Conservation (phyloP, 2,113 vertebrate genomes). For the Etheostoma spectabile region DNA sequence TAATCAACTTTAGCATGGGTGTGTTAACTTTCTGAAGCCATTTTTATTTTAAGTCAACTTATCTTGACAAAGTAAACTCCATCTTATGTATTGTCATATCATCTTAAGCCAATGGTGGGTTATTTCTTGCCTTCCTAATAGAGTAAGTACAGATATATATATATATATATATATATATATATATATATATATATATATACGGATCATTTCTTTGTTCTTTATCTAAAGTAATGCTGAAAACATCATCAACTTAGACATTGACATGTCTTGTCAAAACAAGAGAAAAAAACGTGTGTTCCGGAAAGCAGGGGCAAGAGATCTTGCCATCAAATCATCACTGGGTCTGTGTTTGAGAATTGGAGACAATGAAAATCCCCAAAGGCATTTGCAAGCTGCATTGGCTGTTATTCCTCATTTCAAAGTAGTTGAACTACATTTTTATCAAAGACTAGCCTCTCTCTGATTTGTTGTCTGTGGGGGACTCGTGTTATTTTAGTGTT, state of each 20-base stretch:
- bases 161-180: too few relatives aligned
- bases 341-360: slow-evolving; percentile 18
- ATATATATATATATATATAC: not conserved
- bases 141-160: too few relatives aligned
- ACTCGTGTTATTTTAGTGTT: slow-evolving; percentile 37
- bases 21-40: too few relatives aligned
- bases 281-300: not conserved
- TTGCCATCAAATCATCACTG: slow-evolving; percentile 6
- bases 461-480: slow-evolving; percentile 39
- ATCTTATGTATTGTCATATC: not conserved
- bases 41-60: not conserved
- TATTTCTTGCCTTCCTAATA: not conserved
- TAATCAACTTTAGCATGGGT: too few relatives aligned
- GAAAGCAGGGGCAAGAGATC: not conserved
- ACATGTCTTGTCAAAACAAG: slow-evolving; percentile 8
- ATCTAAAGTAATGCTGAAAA: not conserved
- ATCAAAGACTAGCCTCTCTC: slow-evolving; percentile 49
- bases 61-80: not conserved
- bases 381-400: slow-evolving; percentile 18
- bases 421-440: slow-evolving; percentile 55
- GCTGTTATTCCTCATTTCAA: slow-evolving; percentile 35
- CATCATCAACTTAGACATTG: not conserved
- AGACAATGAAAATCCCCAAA: slow-evolving; percentile 22
- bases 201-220: slow-evolving; percentile 1
- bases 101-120: not conserved